Evolutionary conservation across 2,113 vertebrate species (phyloP), one percentile per base, ranked within the genome.

Genomic region (Syngnathus floridae): DNA sequence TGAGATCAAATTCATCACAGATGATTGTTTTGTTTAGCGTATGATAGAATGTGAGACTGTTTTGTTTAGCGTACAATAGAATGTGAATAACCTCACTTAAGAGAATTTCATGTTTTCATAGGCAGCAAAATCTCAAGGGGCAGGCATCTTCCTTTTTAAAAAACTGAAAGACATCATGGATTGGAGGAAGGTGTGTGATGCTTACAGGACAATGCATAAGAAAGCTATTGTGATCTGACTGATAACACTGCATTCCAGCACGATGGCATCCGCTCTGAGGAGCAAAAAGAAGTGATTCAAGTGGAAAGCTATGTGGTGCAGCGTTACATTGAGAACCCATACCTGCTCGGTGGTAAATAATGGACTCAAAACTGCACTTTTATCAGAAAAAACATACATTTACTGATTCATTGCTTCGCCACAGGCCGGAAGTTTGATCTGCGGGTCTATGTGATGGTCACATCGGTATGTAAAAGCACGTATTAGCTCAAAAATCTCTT

Each of bases 291-390:
- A 22, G 91, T 92, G 52, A 75, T 85, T 43, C 91, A 92, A 1
- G 91, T 95, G 76, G 94, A 96, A 84, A 94, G 84, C 81, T 95
- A 95, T 0, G 93, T 97, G 17, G 93, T 88, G 26, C 94, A 96
- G 72, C 91, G 92, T 41, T 96, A 96, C 41, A 92, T 97, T 16
- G 94, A 95, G 80, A 95, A 94, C 58, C 95, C 95, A 2, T 95
- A 96, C 80, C 82, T 97, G 31, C 93, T 97, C 38, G 91, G 91
- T 82, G 94, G 95, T 94, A 64, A 67, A 51, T 7, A 54, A 67
- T 17, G 45, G 21, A 52, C 16, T 46, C 3, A 65, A 68, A 38
- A 68, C 46, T 43, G 10, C 1, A 2, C 35, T 9, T 54, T 8
- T 1, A 19, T 26, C 16, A 31, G 8, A 31, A 0, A 31, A 16